Evolutionary conservation across 1,140 invertebrate species (phyloP), one percentile per base, ranked within the genome.

Genomic region (Ganaspis sp.): DNA sequence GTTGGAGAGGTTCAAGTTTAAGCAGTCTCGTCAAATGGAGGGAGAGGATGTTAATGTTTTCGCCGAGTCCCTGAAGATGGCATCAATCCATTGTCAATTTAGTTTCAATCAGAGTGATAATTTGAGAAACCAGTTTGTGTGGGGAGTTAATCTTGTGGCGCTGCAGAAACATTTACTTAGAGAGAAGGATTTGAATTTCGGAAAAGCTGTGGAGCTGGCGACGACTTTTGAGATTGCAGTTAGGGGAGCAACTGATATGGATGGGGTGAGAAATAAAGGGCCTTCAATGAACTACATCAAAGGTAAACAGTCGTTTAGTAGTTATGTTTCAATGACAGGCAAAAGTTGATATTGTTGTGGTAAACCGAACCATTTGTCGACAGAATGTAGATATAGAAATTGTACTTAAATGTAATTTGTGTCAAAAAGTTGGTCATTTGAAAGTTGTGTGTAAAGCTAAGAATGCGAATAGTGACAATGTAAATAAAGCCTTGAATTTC

Each of bases 61-160:
- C 45, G 69, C 80, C 0, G 73, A 77, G 9, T 69, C 34, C 11
- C 58, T 89, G 1, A 84, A 85, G 75, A 79, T 74, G 9, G n/a
- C 84, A 11, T 82, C 84, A 8, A 80, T 75, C 1, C 21, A 84
- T 69, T 87, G 86, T 70, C 74, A 85, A 9, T 88, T 87, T 81
- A 85, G 82, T 5, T 53, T 1, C 0, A 76, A 74, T 15, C 74
- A 86, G 12, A 77, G 86, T 1, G 82, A 79, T 9, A 69, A 45
- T 21, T 40, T 88, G n/a, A 42, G 83, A 71, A 84, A 90, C 70
- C 81, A 83, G 75, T 87, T 89, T 54, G 81, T 89, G 0, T 85
- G 80, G 76, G 84, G 86, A 9, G 69, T 88, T 9, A 70, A 64
- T 17, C 79, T 72, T 21, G 82, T 80, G 6, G 53, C 76, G 1